A percentile compares a stretch with the other conserved stretches of the same genome.
These are phyloP conservation scores for Astreopora myriophthalma DNA, from an alignment of 64 coral and sea anemone species.

Conservation along the genomic window DNA sequence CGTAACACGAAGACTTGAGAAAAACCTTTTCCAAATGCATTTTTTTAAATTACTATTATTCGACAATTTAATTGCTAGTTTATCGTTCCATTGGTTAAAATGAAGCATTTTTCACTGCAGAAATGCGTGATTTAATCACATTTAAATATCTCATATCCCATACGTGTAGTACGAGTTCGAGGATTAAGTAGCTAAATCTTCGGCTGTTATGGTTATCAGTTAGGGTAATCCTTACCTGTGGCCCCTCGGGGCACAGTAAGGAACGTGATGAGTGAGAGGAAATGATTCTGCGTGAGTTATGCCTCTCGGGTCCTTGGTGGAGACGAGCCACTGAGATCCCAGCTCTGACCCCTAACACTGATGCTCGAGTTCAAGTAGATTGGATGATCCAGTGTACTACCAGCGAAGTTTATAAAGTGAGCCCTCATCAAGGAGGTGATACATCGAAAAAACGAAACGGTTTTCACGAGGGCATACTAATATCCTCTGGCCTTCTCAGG, in stretches of 20 bases:
- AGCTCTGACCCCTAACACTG: conserved; percentile 82
- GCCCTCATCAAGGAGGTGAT: too few species aligned
- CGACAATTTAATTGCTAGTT: too few species aligned
- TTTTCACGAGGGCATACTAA: too few species aligned
- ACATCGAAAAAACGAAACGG: too few species aligned
- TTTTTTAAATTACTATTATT: too few species aligned
- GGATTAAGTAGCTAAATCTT: neutral
- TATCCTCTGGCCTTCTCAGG: too few species aligned
- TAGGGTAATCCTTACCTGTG: conserved; percentile 95
- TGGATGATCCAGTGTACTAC: too few species aligned
- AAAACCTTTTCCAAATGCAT: too few species aligned
- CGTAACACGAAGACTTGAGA: neutral
- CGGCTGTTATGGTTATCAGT: neutral
- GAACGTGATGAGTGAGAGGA: conserved; percentile 77
- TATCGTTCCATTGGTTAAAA: neutral
- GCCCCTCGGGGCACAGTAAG: conserved; percentile 83
- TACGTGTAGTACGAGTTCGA: neutral
- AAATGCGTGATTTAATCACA: neutral
- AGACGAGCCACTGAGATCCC: conserved; percentile 32
- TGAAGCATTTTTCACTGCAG: neutral
- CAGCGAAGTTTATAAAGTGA: too few species aligned
- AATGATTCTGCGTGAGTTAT: conserved; percentile 87
- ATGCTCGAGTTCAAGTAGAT: too few species aligned
- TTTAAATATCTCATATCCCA: neutral
- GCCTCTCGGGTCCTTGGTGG: conserved; percentile 65